Base-by-base conservation (phyloP, 1,140 invertebrate species). In the Drosophila leontia region DNA sequence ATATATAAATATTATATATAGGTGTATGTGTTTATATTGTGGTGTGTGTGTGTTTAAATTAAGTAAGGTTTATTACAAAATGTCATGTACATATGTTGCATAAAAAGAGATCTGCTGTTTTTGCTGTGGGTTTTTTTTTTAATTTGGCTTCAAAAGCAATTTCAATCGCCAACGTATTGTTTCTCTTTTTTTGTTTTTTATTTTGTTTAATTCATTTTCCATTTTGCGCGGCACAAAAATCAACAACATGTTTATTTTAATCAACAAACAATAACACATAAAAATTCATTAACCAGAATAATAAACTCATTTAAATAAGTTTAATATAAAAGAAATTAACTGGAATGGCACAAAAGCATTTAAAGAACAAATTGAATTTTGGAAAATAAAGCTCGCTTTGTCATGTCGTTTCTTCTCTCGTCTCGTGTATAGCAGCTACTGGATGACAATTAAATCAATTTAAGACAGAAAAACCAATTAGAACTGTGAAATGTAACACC, bases 21-120 rank as follows among this genome's bases (percentile, higher is more conserved):
- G 44, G 34, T 51, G 41, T 62, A 57, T 58, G 29, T 84, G 61
- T 75, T 35, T 50, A 60, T 77, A 44, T 32, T 42, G 53, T 76
- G 61, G 53, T 77, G 53, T 82, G 35, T 48, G 61, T 68, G 42
- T 60, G 45, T 74, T 55, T 75, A 48, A 51, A 48, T 59, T 69
- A 58, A 59, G 55, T 60, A 61, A 47, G 34, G 68, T 63, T 65
- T 85, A 61, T 82, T 59, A 71, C 70, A 76, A 69, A 83, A 80
- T 84, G 80, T 80, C 82, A 78, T 77, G 84, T 87, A 88, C 76
- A 63, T 75, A 63, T 75, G 70, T 75, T 75, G 59, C 59, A 74
- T 60, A 47, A 71, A 55, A 37, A 55, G 41, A 58, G 53, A 41
- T 74, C 76, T 71, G 68, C 57, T 59, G 57, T 62, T 76, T 72